Evolutionary conservation across 1,140 invertebrate species (phyloP).

Genomic region (Phthorimaea operculella): DNA sequence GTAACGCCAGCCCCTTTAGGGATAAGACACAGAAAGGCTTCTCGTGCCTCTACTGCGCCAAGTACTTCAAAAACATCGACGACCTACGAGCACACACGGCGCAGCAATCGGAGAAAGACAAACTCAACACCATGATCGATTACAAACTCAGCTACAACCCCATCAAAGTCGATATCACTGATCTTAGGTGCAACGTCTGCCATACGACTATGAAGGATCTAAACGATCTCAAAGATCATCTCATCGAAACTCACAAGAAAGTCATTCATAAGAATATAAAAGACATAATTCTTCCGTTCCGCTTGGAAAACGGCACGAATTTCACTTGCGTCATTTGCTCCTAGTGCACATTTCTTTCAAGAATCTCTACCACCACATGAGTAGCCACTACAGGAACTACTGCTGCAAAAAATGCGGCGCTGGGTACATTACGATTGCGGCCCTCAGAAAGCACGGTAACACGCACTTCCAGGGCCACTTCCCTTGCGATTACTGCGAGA

Average conservation of each 20-base stretch:
- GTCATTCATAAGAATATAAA: slow-evolving; percentile 53
- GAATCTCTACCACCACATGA: slow-evolving; percentile 60
- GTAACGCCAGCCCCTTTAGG: slow-evolving; percentile 59
- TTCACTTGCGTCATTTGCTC: slow-evolving; percentile 55
- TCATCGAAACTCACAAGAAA: slow-evolving; percentile 39
- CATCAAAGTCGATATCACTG: slow-evolving; percentile 57
- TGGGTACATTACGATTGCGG: slow-evolving; percentile 56
- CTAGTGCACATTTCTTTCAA: slow-evolving; percentile 54
- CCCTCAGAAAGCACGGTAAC: slow-evolving; percentile 51
- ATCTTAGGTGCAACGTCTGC: slow-evolving; percentile 46
- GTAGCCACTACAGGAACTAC: slow-evolving; percentile 59
- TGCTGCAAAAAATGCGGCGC: slow-evolving; percentile 57
- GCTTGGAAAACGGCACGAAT: slow-evolving; percentile 46
- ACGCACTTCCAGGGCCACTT: slow-evolving; percentile 58
- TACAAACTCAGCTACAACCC: slow-evolving; percentile 61
- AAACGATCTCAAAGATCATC: slow-evolving; percentile 44
- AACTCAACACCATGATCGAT: slow-evolving; percentile 56
- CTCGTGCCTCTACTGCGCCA: slow-evolving; percentile 58
- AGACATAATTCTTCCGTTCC: slow-evolving; percentile 56
- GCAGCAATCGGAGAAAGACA: slow-evolving; percentile 45
- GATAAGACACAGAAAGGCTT: slow-evolving; percentile 56
- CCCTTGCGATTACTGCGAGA: slow-evolving; percentile 51
- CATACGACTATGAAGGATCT: slow-evolving; percentile 40
- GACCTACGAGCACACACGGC: slow-evolving; percentile 45
- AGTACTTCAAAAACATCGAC: slow-evolving; percentile 44